Evolutionary conservation across 2,888 invertebrate species (phyloP).

Genomic region (Papilio demoleus): DNA sequence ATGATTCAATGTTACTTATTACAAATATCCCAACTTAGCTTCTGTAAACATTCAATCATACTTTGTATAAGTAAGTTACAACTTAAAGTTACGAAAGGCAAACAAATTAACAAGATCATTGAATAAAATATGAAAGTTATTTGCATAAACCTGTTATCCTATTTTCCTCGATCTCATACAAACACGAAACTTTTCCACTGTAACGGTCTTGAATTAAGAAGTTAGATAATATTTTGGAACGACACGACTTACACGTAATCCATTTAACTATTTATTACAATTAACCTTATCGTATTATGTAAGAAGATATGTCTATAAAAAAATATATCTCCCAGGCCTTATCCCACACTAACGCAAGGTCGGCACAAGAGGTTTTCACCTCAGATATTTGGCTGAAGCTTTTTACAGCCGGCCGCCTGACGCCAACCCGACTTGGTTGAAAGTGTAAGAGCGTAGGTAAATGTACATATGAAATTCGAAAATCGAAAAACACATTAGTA

Average conservation of each 20-base stretch:
- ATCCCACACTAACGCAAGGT: too few relatives aligned
- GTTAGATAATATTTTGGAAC: constrained; percentile 11
- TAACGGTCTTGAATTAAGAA: constrained; percentile 19
- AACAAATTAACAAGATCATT: constrained; percentile 19
- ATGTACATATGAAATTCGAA: too few relatives aligned
- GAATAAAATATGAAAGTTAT: constrained; percentile 15
- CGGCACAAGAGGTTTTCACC: too few relatives aligned
- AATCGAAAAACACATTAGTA: too few relatives aligned
- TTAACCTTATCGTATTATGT: not conserved
- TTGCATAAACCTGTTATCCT: constrained; percentile 18
- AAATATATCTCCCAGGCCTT: too few relatives aligned
- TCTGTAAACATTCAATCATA: constrained; percentile 9
- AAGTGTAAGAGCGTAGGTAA: too few relatives aligned
- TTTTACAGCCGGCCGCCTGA: too few relatives aligned
- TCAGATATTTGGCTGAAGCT: too few relatives aligned
- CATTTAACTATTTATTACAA: not conserved
- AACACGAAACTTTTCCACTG: constrained; percentile 3
- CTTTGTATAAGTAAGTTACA: not conserved
- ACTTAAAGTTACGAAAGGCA: not conserved
- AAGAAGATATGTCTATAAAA: too few relatives aligned
- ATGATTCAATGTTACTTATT: not conserved
- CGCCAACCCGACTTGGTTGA: too few relatives aligned
- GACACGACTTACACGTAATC: constrained; percentile 8
- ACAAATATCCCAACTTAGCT: not conserved
- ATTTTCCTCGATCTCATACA: constrained; percentile 6